Conservation (phyloP, 2,888 invertebrate genomes). For the Cheilosia soror region DNA sequence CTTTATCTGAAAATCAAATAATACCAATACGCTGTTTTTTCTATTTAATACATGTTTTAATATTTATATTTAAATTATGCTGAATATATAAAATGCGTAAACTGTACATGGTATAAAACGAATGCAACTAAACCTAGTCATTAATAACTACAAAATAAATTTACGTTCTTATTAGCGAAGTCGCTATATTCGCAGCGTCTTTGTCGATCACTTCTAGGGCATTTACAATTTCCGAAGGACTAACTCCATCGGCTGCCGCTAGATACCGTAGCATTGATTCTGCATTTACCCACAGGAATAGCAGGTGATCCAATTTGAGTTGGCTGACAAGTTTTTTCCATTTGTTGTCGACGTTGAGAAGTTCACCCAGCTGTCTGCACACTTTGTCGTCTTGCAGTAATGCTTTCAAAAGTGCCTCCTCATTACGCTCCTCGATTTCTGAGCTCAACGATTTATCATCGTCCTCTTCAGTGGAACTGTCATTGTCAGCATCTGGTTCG, state of each 20-base stretch:
- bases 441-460: conserved; percentile 41
- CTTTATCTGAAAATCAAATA: too few relatives aligned
- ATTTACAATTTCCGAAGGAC: conserved; percentile 23
- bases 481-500: conserved; percentile 78
- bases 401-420: conserved; percentile 78
- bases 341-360: conserved; percentile 85
- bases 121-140: conserved; percentile 9
- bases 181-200: conserved; percentile 17
- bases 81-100: not conserved
- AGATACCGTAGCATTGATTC: conserved; percentile 85
- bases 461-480: conserved; percentile 76
- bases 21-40: too few relatives aligned
- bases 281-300: conserved; percentile 85
- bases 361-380: conserved; percentile 84
- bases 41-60: too few relatives aligned
- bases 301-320: conserved; percentile 84
- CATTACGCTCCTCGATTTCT: conserved; percentile 71
- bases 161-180: conserved; percentile 34
- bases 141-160: not conserved
- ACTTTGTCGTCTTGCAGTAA: conserved; percentile 80
- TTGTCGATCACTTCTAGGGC: conserved; percentile 49
- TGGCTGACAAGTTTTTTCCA: conserved; percentile 86
- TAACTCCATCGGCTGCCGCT: conserved; percentile 35
- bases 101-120: not conserved
- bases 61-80: not conserved